Conservation (phyloP, 2,113 vertebrate species). For the Taxidea taxus region DNA sequence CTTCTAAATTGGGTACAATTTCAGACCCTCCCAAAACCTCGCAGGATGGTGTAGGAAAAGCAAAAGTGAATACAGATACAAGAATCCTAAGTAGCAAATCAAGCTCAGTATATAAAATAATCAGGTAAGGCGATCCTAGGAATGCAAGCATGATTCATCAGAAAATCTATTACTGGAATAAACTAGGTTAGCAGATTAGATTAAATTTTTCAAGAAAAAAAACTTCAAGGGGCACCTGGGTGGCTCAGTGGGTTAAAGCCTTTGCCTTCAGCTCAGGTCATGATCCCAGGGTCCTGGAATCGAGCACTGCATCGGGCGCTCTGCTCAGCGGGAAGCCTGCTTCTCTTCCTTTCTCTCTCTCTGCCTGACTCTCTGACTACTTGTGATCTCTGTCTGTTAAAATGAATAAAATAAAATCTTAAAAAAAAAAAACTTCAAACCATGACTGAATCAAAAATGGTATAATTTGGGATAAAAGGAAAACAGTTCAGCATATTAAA, state of each 20-base stretch:
- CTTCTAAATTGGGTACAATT: neutral
- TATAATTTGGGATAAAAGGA: neutral
- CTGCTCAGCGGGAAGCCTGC: too few relatives aligned
- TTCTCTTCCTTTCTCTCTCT: too few relatives aligned
- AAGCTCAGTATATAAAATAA: neutral
- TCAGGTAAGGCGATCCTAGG: neutral
- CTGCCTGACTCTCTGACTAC: too few relatives aligned
- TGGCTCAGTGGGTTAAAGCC: too few relatives aligned
- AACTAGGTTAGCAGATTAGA: neutral
- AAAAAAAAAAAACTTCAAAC: neutral
- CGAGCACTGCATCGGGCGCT: too few relatives aligned
- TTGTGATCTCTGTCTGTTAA: too few relatives aligned
- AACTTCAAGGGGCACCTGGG: too few relatives aligned
- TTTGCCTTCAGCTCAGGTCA: too few relatives aligned
- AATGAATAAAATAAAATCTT: too few relatives aligned
- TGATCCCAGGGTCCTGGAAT: too few relatives aligned
- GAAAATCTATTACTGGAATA: neutral
- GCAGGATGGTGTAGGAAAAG: neutral
- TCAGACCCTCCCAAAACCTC: neutral
- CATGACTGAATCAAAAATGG: neutral
- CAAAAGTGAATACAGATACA: neutral
- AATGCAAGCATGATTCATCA: neutral
- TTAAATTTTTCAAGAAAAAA: neutral
- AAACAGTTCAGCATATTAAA: neutral
- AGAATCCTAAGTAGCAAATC: neutral